Base-by-base conservation (phyloP, 2,113 vertebrate genomes). In the Rhombomys opimus region DNA sequence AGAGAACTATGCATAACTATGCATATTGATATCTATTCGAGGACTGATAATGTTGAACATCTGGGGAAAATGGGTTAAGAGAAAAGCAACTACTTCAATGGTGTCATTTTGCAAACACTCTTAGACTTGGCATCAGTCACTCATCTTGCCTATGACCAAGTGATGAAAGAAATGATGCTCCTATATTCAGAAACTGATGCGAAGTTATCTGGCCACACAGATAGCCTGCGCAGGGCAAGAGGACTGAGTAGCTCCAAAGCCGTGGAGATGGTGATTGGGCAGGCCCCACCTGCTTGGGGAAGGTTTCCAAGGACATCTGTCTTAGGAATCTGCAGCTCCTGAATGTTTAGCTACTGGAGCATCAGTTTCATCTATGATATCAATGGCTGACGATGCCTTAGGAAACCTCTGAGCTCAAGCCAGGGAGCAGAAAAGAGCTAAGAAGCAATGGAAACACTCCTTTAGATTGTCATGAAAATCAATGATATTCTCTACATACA, bases 261-360 rank as follows among this genome's bases (percentile, higher is more conserved):
- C 52, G 65, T 0, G 32, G 35, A 41, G 50, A 70, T 32, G 18
- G 41, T 65, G 46, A 38, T 90, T 91, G 77, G 85, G 67, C 25
- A 63, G 84, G 17, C 70, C 65, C 41, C 91, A n/a, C 46, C 41
- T 63, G 77, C 86, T 94, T 82, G 0, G 59, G 63, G 73, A 92
- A 90, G 57, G 61, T 81, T 89, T 72, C 6, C 67, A 91, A 85
- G 91, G 35, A 85, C 52, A 25, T 8, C 25, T 86, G 87, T 73
- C 75, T 96, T 32, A 96, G 97, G 70, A 50, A 76, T 17, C n/a
- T 54, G 52, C 2, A 81, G 70, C 6, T 95, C 80, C 82, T 89
- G 67, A 46, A 30, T 63, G 75, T 86, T 94, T 87, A 61, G 89
- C 23, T 81, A 41, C 27, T 73, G 89, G n/a, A 90, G 14, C 46